These are phyloP conservation scores for Chironomus tepperi DNA, from an alignment of 1,140 invertebrate genomes.

Conservation along the genomic window DNA sequence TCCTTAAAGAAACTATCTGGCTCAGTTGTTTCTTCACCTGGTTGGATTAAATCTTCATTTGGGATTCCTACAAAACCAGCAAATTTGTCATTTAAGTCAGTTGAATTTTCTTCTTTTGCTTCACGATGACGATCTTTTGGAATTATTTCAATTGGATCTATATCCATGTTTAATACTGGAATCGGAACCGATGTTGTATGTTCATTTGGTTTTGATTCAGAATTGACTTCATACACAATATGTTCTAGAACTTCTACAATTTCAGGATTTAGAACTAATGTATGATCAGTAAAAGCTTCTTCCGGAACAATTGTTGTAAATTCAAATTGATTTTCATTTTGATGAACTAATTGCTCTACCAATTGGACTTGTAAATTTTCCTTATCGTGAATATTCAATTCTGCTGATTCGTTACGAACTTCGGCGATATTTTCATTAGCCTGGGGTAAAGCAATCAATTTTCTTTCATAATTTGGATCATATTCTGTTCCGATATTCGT, in stretches of 20 bases:
- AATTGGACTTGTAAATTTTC: slow-evolving; percentile 10
- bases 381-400: not conserved
- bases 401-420: not conserved
- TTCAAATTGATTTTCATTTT: not conserved
- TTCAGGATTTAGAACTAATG: not conserved
- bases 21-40: not conserved
- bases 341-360: not conserved
- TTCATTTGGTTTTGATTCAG: not conserved
- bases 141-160: slow-evolving; percentile 17
- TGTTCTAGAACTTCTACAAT: not conserved
- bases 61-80: not conserved
- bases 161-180: not conserved
- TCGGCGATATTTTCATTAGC: not conserved
- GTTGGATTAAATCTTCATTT: not conserved
- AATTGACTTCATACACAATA: not conserved
- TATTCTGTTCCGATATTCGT: not conserved
- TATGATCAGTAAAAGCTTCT: not conserved
- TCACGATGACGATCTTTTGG: slow-evolving; percentile 20
- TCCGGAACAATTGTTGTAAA: not conserved
- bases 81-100: not conserved
- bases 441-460: not conserved
- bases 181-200: not conserved
- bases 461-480: not conserved
- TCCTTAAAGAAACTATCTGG: not conserved
- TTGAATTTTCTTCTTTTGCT: not conserved